Base-by-base conservation (phyloP, 2,888 invertebrate genomes). In the Asteroscopus sphinx region DNA sequence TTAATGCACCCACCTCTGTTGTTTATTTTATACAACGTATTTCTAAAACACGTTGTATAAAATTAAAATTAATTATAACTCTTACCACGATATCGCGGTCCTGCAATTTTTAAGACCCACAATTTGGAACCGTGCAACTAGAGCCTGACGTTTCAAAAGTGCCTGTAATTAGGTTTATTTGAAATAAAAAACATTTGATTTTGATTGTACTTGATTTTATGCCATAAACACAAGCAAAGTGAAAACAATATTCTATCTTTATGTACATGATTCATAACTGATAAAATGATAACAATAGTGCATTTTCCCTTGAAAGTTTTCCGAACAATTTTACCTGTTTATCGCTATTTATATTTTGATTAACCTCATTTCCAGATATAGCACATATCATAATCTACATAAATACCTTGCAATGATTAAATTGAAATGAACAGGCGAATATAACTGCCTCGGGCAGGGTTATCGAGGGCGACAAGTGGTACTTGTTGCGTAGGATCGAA, bases 401-500 rank as follows among this genome's bases (percentile, higher is more conserved):
- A 71, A 73, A 73, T 75, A 41, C 45, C 36, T 32, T 53, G 63
- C 28, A 52, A 57, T 69, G 41, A 73, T 73, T 72, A 72, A n/a
- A 79, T 77, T 77, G 73, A 71, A 66, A 69, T 72, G 46, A 63
- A 55, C 53, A 56, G 51, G 68, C 59, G 47, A 67, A 70, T 72
- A 55, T 58, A 64, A 66, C 63, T 64, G 52, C 63, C 68, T 60
- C 40, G 48, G 58, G 35, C 47, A 40, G 65, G 62, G 64, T 71
- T 77, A 81, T 77, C 70, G 73, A 70, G 76, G 70, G 67, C 75
- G 79, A 73, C 80, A 83, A 87, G 82, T 86, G 85, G 85, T 86
- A 87, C 88, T 89, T 87, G 90, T 87, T 89, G 89, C 89, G 89
- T 91, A 86, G 89, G 90, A 85, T 79, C 79, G 73, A 46, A 68